Conservation (phyloP, 2,888 invertebrate species). For the Sesamia inferens region DNA sequence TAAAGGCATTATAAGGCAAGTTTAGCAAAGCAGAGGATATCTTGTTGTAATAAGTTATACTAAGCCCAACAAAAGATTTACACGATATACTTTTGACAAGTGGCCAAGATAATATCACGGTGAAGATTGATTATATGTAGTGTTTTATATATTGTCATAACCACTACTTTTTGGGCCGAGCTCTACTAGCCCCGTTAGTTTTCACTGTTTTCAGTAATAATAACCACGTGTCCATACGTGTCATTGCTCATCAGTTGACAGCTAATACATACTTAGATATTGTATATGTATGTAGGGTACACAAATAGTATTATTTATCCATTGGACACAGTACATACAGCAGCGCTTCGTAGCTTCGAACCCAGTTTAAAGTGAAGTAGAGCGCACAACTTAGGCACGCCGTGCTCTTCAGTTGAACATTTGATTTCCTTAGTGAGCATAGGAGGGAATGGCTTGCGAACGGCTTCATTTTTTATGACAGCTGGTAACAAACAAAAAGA, state of each 20-base stretch:
- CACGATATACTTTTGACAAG: constrained; percentile 28
- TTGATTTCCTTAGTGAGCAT: constrained; percentile 45
- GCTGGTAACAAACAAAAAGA: constrained; percentile 58
- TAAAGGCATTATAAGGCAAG: no score
- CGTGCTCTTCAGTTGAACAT: constrained; percentile 30
- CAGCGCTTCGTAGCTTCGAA: constrained; percentile 26
- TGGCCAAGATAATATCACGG: constrained; percentile 22
- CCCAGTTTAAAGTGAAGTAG: constrained; percentile 51
- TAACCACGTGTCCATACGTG: constrained; percentile 22
- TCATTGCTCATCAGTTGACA: constrained; percentile 5
- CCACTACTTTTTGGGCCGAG: constrained; percentile 25
- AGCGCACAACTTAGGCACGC: constrained; percentile 38
- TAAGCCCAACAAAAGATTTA: no score
- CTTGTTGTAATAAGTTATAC: no score
- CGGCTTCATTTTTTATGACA: constrained; percentile 73
- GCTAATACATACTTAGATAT: constrained; percentile 11
- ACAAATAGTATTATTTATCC: constrained; percentile 35
- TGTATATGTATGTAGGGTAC: constrained; percentile 36
- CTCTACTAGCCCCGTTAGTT: constrained; percentile 29
- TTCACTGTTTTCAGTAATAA: constrained; percentile 20
- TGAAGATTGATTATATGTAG: constrained; percentile 14
- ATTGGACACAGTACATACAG: constrained; percentile 11
- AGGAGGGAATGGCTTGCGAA: constrained; percentile 55
- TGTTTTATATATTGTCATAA: constrained; percentile 19
- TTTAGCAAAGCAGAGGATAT: no score